These are phyloP conservation scores for Scolopax mira DNA, from an alignment of 2,113 vertebrate genomes.

Conservation along the genomic window DNA sequence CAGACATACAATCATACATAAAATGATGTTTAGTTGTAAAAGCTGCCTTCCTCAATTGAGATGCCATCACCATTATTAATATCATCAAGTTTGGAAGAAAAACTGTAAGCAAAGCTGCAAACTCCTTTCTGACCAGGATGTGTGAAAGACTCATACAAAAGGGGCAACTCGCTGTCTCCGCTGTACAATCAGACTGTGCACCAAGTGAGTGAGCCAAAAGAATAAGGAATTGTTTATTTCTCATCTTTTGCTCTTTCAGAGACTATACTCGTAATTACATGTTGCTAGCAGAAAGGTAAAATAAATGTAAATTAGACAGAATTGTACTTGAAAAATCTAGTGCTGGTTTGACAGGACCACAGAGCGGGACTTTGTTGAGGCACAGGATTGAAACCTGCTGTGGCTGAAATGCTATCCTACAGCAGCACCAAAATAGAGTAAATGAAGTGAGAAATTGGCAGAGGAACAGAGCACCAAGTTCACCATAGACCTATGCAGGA, in stretches of 20 bases:
- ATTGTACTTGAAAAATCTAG: neutral
- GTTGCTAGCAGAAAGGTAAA: neutral
- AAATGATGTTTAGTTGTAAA: neutral
- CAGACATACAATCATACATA: neutral
- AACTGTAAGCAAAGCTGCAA: neutral
- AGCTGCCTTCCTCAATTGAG: fast-evolving
- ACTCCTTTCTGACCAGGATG: fast-evolving
- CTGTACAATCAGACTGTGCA: neutral
- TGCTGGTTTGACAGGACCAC: fast-evolving
- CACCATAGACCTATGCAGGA: fast-evolving
- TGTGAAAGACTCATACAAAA: neutral
- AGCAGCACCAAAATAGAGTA: neutral
- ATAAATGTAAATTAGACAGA: neutral
- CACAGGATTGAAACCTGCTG: neutral
- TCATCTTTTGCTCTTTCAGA: neutral
- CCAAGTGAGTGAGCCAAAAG: neutral
- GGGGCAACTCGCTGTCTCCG: neutral
- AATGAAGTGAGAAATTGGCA: neutral
- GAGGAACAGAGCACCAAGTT: neutral
- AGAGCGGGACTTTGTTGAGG: neutral
- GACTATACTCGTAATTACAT: neutral
- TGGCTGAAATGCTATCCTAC: neutral
- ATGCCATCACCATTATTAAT: neutral
- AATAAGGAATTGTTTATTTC: neutral
- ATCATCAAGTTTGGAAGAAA: neutral